Percentiles rank a stretch among this genome's conserved stretches.
Conservation (phyloP, 1,140 invertebrate genomes). For the Anagrus nilaparvatae region DNA sequence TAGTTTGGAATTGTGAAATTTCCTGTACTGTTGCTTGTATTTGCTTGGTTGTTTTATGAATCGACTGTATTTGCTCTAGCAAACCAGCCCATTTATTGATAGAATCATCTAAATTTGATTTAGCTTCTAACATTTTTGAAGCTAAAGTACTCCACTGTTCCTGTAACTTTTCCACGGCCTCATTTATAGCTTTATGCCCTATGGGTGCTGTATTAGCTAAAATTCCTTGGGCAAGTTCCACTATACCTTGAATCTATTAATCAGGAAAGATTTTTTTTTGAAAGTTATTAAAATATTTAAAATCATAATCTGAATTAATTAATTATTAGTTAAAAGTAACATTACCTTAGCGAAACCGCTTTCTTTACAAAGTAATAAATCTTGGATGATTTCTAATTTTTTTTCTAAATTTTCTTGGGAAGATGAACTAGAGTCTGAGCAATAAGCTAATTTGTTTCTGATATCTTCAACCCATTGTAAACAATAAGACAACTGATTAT, state of each 20-base stretch:
- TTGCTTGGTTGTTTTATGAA: conserved; percentile 72
- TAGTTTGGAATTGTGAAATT: conserved; percentile 63
- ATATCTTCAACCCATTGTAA: conserved; percentile 77
- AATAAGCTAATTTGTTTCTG: conserved; percentile 72
- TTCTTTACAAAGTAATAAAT: conserved; percentile 78
- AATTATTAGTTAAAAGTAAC: neutral
- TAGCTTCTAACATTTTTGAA: conserved; percentile 81
- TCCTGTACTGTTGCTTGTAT: conserved; percentile 64
- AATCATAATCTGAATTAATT: conserved; percentile 1
- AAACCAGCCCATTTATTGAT: conserved; percentile 84
- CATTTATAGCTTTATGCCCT: conserved; percentile 80
- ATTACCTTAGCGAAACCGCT: conserved; percentile 75
- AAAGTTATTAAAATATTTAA: conserved; percentile 5
- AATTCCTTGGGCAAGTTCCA: conserved; percentile 85
- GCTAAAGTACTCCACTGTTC: conserved; percentile 82
- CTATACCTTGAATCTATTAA: conserved; percentile 58
- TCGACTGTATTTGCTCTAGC: conserved; percentile 74
- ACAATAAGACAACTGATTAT: conserved; percentile 68
- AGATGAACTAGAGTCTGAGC: conserved; percentile 68
- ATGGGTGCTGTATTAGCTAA: conserved; percentile 81
- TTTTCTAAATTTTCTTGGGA: conserved; percentile 77
- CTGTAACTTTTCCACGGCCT: conserved; percentile 71
- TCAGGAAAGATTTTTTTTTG: conserved; percentile 1
- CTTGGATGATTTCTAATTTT: conserved; percentile 76
- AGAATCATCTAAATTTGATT: conserved; percentile 78